Conservation (phyloP, 2,113 vertebrate species). For the Elanus axillaris region DNA sequence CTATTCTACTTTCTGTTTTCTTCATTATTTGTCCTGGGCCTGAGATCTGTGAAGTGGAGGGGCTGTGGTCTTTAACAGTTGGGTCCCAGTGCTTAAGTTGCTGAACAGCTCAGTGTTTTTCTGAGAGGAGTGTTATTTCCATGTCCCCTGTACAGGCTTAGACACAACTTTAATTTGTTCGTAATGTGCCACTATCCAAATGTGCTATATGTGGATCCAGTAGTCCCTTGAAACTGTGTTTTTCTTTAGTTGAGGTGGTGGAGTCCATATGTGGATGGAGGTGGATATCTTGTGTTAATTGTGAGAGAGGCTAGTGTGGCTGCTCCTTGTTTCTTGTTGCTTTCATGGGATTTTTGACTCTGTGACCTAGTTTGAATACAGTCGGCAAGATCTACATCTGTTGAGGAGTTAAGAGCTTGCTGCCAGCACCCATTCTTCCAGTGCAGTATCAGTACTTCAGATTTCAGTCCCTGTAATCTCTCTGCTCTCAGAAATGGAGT, state of each 20-base stretch:
- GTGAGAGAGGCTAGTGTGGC: background rate
- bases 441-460: background rate
- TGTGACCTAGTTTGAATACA: background rate
- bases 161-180: background rate
- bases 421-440: background rate
- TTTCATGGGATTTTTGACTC: background rate
- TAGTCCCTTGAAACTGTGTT: background rate
- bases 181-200: background rate
- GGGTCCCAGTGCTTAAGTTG: background rate
- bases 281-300: background rate
- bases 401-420: background rate
- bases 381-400: background rate
- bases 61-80: background rate
- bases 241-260: background rate
- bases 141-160: background rate
- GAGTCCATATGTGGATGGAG: background rate
- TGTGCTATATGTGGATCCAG: fast-evolving
- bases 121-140: background rate
- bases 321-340: background rate
- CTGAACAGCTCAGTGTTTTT: background rate
- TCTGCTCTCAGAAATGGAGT: background rate
- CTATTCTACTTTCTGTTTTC: background rate
- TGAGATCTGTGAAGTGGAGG: background rate
- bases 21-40: background rate
- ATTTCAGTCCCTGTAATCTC: background rate